Evolutionary conservation across 2,113 vertebrate species (phyloP).

Genomic region (Aix galericulata): DNA sequence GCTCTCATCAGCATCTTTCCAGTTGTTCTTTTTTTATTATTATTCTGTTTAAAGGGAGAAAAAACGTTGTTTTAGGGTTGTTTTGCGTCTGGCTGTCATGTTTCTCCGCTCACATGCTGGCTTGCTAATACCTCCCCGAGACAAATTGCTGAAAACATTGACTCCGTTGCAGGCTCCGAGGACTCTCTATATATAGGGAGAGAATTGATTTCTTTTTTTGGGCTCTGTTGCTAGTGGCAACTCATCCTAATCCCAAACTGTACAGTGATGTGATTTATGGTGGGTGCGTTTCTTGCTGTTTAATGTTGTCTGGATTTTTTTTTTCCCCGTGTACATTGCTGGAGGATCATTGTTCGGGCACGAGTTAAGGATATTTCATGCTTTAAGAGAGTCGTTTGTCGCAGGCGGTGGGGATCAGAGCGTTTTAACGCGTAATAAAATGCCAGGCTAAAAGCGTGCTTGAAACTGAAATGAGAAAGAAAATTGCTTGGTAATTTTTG

Average conservation of each 20-base stretch:
- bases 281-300: background rate
- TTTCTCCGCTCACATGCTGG: background rate
- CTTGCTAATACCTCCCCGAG: conserved; percentile 1
- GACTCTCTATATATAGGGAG: conserved; percentile 10
- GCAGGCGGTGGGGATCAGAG: background rate
- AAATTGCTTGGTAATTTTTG: background rate
- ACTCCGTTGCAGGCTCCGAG: background rate
- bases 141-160: conserved; percentile 28
- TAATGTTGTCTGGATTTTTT: background rate
- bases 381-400: background rate
- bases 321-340: background rate
- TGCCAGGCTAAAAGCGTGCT: background rate
- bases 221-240: conserved; percentile 65
- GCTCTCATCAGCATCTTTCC: background rate
- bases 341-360: background rate
- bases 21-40: background rate
- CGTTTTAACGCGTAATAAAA: background rate
- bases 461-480: background rate
- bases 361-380: background rate
- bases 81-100: background rate
- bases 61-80: background rate
- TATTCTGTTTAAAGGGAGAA: background rate
- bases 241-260: conserved; percentile 57
- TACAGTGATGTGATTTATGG: conserved; percentile 27
- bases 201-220: conserved; percentile 40